Conservation (phyloP, 2,113 vertebrate genomes). For the Hirundichthys speculiger region DNA sequence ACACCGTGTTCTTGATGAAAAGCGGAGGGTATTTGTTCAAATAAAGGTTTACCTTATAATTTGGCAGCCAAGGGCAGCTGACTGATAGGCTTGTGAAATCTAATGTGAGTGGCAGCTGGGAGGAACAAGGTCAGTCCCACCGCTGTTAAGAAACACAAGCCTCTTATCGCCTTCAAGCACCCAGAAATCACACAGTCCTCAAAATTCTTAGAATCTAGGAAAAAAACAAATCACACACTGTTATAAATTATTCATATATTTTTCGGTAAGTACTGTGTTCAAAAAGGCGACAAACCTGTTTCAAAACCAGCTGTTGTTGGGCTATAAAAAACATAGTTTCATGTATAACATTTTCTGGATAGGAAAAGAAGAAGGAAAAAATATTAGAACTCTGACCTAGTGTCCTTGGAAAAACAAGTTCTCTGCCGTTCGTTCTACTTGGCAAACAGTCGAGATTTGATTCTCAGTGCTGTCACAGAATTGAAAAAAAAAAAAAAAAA, state of each 20-base stretch:
- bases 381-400: neutral
- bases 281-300: neutral
- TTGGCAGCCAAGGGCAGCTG: constrained; percentile 2
- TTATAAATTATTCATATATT: neutral
- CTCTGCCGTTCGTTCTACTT: constrained; percentile 13
- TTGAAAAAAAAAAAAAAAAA: too few species aligned
- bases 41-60: constrained; percentile 22
- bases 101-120: constrained; percentile 52
- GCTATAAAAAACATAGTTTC: neutral
- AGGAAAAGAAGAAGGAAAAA: neutral
- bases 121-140: constrained; percentile 50
- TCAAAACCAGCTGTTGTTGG: neutral
- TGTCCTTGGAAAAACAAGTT: neutral
- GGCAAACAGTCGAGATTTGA: constrained; percentile 21
- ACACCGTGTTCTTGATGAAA: constrained; percentile 12
- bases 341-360: neutral
- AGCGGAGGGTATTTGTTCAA: constrained; percentile 14
- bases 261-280: neutral
- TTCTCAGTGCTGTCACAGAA: constrained; percentile 18
- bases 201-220: neutral
- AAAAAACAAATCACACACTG: neutral
- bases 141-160: constrained; percentile 38
- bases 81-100: constrained; percentile 29
- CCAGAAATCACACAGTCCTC: constrained; percentile 8
- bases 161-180: constrained; percentile 25